Evolutionary conservation across 2,113 vertebrate species (phyloP).

Genomic region (Sclerurus mexicanus): DNA sequence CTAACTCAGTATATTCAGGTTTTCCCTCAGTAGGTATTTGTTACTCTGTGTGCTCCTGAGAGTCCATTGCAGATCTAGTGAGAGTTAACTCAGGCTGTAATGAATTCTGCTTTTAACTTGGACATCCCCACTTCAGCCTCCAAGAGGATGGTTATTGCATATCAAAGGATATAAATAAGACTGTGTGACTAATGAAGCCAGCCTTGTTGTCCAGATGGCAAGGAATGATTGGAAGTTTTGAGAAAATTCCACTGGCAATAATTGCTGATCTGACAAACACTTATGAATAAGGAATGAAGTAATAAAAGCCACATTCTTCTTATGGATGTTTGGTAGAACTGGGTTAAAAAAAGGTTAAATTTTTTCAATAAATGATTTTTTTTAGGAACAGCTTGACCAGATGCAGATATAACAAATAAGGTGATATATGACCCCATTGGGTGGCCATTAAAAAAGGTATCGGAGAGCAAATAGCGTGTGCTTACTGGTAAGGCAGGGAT

Average conservation of each 20-base stretch:
- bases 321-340: neutral
- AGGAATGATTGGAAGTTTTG: conserved; percentile 25
- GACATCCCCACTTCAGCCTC: neutral
- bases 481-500: neutral
- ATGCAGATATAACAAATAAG: neutral
- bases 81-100: neutral
- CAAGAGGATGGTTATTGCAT: neutral
- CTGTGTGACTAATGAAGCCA: conserved; percentile 10
- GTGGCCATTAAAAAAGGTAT: neutral
- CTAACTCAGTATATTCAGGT: neutral
- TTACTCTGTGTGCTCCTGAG: neutral
- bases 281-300: conserved; percentile 49
- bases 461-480: neutral
- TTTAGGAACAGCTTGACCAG: neutral
- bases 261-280: conserved; percentile 47
- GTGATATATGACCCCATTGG: neutral
- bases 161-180: neutral
- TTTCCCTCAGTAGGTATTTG: neutral
- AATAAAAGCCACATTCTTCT: conserved; percentile 35
- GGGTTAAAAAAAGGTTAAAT: neutral
- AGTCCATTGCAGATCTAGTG: neutral
- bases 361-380: neutral
- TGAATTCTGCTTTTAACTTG: neutral
- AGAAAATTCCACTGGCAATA: conserved; percentile 22
- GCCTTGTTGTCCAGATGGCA: conserved; percentile 9